phyloP scores from a whole-genome alignment of 1,140 invertebrate genomes.

The Glossosoma conforme region DNA sequence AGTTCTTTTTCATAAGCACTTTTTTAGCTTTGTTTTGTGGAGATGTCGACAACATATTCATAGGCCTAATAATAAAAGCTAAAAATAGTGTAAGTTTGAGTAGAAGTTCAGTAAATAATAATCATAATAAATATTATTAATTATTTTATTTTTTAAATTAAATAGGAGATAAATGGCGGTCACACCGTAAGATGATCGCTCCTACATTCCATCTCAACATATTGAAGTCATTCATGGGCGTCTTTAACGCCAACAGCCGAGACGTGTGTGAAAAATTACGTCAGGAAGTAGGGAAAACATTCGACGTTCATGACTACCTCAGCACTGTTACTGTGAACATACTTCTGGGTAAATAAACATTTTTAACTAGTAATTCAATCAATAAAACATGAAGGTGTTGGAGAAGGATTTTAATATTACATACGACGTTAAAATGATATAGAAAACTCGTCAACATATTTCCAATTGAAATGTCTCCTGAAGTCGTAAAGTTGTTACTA shows the following conservation, averaged over 20 bases:
- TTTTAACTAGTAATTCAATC: too few species aligned
- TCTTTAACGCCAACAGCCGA: conserved; percentile 80
- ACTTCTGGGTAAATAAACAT: conserved; percentile 60
- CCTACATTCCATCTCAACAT: conserved; percentile 92
- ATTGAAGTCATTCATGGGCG: conserved; percentile 78
- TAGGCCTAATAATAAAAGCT: conserved; percentile 3
- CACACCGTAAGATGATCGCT: conserved; percentile 82
- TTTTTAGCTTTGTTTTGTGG: too few species aligned
- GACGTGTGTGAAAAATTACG: conserved; percentile 65
- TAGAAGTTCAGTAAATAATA: too few species aligned
- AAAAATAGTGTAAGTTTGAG: not conserved
- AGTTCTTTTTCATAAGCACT: too few species aligned
- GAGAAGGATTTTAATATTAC: too few species aligned
- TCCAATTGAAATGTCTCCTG: not conserved
- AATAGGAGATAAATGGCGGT: conserved; percentile 74
- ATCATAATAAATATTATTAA: not conserved
- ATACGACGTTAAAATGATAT: not conserved
- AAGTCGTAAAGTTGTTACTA: too few species aligned
- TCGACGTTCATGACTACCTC: conserved; percentile 81
- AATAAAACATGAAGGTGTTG: too few species aligned
- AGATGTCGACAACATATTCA: too few species aligned
- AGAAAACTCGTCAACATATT: not conserved
- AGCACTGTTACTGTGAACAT: conserved; percentile 83
- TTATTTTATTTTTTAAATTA: conserved; percentile 1
- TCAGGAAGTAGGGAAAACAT: conserved; percentile 58